phyloP scores from a whole-genome alignment of 2,888 invertebrate species.

The Leptura quadrifasciata region DNA sequence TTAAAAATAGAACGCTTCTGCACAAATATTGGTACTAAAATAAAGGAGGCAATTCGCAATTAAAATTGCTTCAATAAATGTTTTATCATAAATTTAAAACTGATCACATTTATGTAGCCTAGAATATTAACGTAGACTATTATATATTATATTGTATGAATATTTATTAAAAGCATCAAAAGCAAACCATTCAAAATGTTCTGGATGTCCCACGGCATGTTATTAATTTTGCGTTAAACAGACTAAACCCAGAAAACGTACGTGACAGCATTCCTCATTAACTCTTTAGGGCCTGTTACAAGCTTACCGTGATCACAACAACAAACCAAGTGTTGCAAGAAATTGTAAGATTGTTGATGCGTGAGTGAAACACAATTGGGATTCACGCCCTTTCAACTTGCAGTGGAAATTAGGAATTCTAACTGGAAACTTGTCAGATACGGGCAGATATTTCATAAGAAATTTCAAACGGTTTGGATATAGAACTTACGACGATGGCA shows the following conservation, averaged over 20 bases:
- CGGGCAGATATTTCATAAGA: slow-evolving; percentile 10
- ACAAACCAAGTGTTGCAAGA: slow-evolving; percentile 23
- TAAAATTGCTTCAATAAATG: not conserved
- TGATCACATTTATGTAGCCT: not conserved
- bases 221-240: not conserved
- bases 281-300: slow-evolving; percentile 10
- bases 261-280: slow-evolving; percentile 6
- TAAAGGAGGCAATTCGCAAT: no score
- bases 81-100: not conserved
- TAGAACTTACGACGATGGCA: no score
- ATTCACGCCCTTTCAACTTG: slow-evolving; percentile 29
- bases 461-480: not conserved
- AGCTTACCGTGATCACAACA: slow-evolving; percentile 16
- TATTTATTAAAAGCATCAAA: no score
- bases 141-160: not conserved
- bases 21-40: no score
- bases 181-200: no score
- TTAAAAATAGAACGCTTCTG: no score
- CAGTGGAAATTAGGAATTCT: slow-evolving; percentile 25
- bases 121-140: no score
- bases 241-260: not conserved
- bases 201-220: no score
- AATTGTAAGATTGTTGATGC: slow-evolving; percentile 34
- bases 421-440: slow-evolving; percentile 15
- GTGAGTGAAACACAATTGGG: slow-evolving; percentile 29